phyloP scores from a whole-genome alignment of 2,797 vertebrate genomes.

The Heliangelus exortis region DNA sequence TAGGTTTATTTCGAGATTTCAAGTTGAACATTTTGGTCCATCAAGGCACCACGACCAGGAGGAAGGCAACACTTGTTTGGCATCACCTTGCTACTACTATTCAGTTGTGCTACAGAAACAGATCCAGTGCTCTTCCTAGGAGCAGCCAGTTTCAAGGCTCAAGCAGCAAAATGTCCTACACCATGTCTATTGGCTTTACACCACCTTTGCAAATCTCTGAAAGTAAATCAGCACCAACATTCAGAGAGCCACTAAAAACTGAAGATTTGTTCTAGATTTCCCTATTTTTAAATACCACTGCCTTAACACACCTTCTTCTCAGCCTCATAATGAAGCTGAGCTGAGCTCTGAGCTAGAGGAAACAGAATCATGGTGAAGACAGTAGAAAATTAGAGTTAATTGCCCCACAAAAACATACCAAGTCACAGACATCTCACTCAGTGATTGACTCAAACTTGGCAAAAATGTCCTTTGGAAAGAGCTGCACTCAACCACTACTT shows the following conservation, averaged over 20 bases:
- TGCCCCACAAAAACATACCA: background rate
- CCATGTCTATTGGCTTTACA: background rate
- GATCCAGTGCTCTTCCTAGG: accelerated
- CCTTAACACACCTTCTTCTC: background rate
- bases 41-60: background rate
- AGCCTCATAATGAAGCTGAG: background rate
- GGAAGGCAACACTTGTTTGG: background rate
- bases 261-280: background rate
- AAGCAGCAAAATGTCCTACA: background rate
- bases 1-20: background rate
- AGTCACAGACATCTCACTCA: background rate
- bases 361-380: background rate
- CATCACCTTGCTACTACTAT: background rate
- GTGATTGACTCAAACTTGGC: background rate
- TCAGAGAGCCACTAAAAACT: background rate
- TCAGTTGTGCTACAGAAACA: background rate
- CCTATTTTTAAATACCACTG: background rate
- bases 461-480: background rate
- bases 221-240: background rate
- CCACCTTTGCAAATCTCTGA: background rate
- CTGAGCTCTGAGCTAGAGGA: background rate
- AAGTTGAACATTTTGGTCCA: background rate
- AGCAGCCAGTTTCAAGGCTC: background rate
- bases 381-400: background rate
- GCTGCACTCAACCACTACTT: background rate